Evolutionary conservation across 2,113 vertebrate genomes (phyloP).

Genomic region (Rana temporaria): DNA sequence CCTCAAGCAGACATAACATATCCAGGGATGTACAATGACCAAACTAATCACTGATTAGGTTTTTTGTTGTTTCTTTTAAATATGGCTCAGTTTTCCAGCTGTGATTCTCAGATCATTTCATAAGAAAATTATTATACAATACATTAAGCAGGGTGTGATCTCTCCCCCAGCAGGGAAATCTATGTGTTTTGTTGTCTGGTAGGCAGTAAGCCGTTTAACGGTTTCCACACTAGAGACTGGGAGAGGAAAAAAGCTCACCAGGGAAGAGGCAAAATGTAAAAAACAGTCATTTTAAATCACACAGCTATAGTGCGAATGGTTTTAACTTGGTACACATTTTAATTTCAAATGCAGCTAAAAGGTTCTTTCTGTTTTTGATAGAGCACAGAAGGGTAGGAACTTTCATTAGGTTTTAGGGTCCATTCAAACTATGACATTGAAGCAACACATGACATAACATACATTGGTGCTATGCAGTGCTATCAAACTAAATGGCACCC

Average conservation of each 20-base stretch:
- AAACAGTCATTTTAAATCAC: background rate
- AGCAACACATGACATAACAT: too few relatives aligned
- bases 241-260: background rate
- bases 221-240: slow-evolving; percentile 27
- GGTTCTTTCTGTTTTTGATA: background rate
- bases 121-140: background rate
- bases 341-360: background rate
- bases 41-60: too few relatives aligned
- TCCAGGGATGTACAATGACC: too few relatives aligned
- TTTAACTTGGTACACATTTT: too few relatives aligned
- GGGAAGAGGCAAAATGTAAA: background rate
- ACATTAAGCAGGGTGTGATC: background rate
- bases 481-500: too few relatives aligned
- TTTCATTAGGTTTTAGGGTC: too few relatives aligned
- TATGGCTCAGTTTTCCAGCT: background rate
- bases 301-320: background rate
- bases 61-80: background rate
- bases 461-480: too few relatives aligned
- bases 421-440: too few relatives aligned
- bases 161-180: background rate
- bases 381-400: background rate
- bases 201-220: background rate
- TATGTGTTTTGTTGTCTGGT: background rate
- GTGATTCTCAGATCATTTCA: background rate
- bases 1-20: too few relatives aligned